Conservation (phyloP, 2,113 vertebrate species). For the Hyla sarda region DNA sequence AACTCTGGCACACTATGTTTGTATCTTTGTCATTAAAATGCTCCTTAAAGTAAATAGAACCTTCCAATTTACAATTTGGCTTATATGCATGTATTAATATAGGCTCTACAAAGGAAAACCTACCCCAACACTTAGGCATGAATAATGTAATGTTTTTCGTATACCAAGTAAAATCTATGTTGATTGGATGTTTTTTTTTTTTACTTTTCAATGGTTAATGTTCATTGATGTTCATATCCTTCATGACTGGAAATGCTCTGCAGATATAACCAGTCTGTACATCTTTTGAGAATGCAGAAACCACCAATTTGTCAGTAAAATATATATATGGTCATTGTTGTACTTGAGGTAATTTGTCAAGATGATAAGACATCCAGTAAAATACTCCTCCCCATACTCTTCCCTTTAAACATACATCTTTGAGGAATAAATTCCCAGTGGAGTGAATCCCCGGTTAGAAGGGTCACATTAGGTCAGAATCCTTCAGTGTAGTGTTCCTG, state of each 20-base stretch:
- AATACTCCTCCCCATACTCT: not conserved
- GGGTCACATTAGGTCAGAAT: conserved; percentile 43
- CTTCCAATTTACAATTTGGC: too few species aligned
- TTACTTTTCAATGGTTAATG: not conserved
- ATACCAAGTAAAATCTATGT: too few species aligned
- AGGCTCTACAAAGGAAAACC: too few species aligned
- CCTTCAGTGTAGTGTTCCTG: conserved; percentile 50
- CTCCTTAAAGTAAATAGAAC: too few species aligned
- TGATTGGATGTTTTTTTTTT: too few species aligned
- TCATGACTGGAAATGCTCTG: not conserved
- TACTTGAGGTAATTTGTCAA: conserved; percentile 16
- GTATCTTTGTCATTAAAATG: too few species aligned
- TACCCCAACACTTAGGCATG: too few species aligned
- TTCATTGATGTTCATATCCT: not conserved
- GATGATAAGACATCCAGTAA: conserved; percentile 19
- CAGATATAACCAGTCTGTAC: not conserved
- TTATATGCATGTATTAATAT: too few species aligned
- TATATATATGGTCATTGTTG: conserved; percentile 5
- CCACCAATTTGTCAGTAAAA: not conserved
- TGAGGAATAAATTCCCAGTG: conserved; percentile 29
- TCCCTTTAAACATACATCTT: conserved; percentile 36
- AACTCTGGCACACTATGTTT: too few species aligned
- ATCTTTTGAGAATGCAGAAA: conserved; percentile 5
- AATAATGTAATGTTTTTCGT: too few species aligned
- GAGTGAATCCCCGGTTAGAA: conserved; percentile 38